A percentile compares a stretch with the other conserved stretches of the same genome.
phyloP scores from a whole-genome alignment of 2,113 vertebrate species.

The Hymenochirus boettgeri region DNA sequence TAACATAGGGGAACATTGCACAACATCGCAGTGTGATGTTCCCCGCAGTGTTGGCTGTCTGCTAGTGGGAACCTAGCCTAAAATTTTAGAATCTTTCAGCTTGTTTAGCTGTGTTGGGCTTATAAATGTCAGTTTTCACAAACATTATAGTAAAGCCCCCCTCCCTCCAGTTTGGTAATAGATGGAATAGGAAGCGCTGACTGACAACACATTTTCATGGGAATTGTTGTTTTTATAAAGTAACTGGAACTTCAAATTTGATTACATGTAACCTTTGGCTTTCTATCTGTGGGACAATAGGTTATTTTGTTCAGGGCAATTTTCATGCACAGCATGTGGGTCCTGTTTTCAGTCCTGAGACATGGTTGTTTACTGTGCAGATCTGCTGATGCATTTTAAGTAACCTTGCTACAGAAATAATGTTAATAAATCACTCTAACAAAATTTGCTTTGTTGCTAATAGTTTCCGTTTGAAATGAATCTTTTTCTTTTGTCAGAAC shows the following conservation, averaged over 20 bases:
- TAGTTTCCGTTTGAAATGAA: not conserved
- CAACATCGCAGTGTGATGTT: no score
- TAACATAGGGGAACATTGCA: no score
- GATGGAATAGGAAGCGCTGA: constrained; percentile 65
- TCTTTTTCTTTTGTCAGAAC: not conserved
- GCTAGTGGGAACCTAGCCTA: no score
- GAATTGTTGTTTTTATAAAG: constrained; percentile 77
- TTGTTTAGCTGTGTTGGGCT: constrained; percentile 37
- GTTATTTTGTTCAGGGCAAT: constrained; percentile 93
- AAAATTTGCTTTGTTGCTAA: constrained; percentile 60
- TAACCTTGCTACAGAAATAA: constrained; percentile 71
- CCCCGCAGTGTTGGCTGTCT: no score
- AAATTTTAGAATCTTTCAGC: constrained; percentile 43
- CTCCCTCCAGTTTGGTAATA: constrained; percentile 54
- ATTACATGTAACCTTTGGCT: constrained; percentile 99
- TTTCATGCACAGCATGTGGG: constrained; percentile 99
- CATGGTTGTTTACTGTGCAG: constrained; percentile 92
- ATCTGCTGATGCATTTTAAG: constrained; percentile 81
- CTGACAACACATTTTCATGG: constrained; percentile 69
- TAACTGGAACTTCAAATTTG: constrained; percentile 94
- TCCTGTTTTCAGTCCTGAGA: constrained; percentile 80
- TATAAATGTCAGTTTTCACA: constrained; percentile 6
- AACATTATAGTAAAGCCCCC: constrained; percentile 42
- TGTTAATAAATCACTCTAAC: constrained; percentile 79
- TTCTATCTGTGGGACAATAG: constrained; percentile 88